phyloP scores from a whole-genome alignment of 1,140 invertebrate genomes.

The Brachionus angularis region DNA sequence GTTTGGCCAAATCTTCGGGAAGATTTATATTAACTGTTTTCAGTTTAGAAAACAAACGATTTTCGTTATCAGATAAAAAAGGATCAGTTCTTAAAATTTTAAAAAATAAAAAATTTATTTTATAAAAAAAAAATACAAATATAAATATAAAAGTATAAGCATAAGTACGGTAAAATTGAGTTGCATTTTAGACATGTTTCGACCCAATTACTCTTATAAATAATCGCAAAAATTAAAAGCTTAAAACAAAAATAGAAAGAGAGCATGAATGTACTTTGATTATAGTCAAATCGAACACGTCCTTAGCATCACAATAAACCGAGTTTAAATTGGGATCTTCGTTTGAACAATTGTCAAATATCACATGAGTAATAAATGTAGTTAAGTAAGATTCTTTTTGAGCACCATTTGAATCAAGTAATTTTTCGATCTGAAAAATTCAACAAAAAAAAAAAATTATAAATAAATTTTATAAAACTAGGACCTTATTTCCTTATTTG shows the following conservation, averaged over 20 bases:
- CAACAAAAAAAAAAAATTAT: neutral
- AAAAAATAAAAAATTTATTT: neutral
- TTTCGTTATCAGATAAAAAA: neutral
- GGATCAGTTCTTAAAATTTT: neutral
- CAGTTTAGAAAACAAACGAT: neutral
- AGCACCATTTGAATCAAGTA: conserved; percentile 27
- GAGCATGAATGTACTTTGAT: too few species aligned
- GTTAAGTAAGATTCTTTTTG: conserved; percentile 26
- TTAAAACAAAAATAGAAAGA: too few species aligned
- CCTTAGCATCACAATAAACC: conserved; percentile 18
- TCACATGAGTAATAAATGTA: conserved; percentile 30
- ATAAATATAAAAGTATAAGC: neutral
- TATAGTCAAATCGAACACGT: conserved; percentile 5
- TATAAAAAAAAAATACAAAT: neutral
- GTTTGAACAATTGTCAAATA: conserved; percentile 4
- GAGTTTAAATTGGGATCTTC: conserved; percentile 34
- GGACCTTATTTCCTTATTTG: too few species aligned
- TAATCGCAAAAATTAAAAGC: too few species aligned
- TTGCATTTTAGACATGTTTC: conserved; percentile 2
- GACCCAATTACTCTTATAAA: conserved; percentile 20
- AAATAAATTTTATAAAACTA: neutral
- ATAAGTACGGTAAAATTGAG: neutral
- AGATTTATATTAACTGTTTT: conserved; percentile 28
- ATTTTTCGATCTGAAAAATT: conserved; percentile 1
- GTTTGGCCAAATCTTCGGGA: neutral